Base-by-base conservation (phyloP, 2,888 invertebrate species). In the Mayetiola destructor region DNA sequence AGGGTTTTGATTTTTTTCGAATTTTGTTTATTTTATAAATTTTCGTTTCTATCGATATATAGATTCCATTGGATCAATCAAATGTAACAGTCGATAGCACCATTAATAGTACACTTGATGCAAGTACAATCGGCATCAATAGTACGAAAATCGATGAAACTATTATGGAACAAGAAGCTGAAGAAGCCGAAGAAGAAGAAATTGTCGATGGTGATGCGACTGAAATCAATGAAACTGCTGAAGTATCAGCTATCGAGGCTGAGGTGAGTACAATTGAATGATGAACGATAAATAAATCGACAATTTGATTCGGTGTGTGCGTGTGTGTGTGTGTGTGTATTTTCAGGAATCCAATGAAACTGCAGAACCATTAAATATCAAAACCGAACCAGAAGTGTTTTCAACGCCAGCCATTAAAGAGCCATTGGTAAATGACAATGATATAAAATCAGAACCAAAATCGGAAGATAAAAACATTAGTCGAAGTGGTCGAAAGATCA, bases 121-220 rank as follows among this genome's bases (percentile, higher is more conserved):
- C 53, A 5, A 42, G 12, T 23, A 23, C 14, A n/a, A 4, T 52
- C 8, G 30, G 9, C 10, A 29, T 12, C 29, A 53, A 53, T 10
- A 32, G 53, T 10, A 32, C 53, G 10, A 53, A 53, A 32, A 32
- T 32, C 20, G 16, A 32, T 9, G 32, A 23, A 4, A 23, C n/a
- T 18, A 30, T 20, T 40, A 55, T n/a, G 27, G 60, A 65, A 57
- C 65, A 64, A 61, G 64, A 64, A 23, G 68, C 67, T 20, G 64
- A 65, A 14, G 69, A 69, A 64, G 68, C 67, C 48, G 65, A 66
- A 60, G 61, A 57, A 42, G 62, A 59, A 56, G 59, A n/a, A n/a
- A n/a, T n/a, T n/a, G n/a, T n/a, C n/a, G n/a, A n/a, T n/a, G n/a
- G n/a, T n/a, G n/a, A n/a, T n/a, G n/a, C n/a, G n/a, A n/a, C n/a